A percentile compares a stretch with the other conserved stretches of the same genome.
Conservation (phyloP, 2,113 vertebrate species). For the Brachyistius frenatus region DNA sequence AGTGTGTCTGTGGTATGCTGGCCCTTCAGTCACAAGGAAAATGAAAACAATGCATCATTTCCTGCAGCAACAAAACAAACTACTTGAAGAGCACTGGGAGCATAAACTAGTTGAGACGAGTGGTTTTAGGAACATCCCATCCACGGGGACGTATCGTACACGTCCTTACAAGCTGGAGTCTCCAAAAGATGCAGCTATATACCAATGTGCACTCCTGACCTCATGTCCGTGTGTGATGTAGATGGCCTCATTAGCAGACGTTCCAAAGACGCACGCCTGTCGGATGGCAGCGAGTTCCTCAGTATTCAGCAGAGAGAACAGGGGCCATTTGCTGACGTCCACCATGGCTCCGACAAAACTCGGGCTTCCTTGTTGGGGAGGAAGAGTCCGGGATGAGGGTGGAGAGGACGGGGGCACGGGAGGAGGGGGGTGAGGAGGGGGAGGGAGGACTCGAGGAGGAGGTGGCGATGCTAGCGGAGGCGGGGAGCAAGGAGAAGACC, state of each 20-base stretch:
- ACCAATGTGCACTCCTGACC: slow-evolving; percentile 75
- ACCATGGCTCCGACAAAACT: slow-evolving; percentile 83
- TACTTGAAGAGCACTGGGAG: not conserved
- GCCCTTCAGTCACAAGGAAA: not conserved
- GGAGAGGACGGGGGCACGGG: slow-evolving; percentile 19
- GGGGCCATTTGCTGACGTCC: slow-evolving; percentile 95
- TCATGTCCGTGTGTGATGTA: slow-evolving; percentile 91
- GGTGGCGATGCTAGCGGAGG: slow-evolving; percentile 31
- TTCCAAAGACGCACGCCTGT: slow-evolving; percentile 95
- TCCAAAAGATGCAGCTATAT: too few species aligned
- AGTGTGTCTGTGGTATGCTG: too few species aligned
- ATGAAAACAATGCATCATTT: not conserved
- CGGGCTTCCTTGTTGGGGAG: slow-evolving; percentile 4
- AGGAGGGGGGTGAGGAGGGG: slow-evolving; percentile 20
- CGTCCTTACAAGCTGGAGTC: too few species aligned
- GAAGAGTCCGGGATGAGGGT: slow-evolving; percentile 23
- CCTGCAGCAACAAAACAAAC: not conserved
- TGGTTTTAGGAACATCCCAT: too few species aligned
- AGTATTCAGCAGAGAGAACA: slow-evolving; percentile 90
- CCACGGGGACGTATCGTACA: too few species aligned
- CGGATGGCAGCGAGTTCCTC: slow-evolving; percentile 88
- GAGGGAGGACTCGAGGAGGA: slow-evolving; percentile 13
- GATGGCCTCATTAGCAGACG: slow-evolving; percentile 92
- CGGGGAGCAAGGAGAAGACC: slow-evolving; percentile 37
- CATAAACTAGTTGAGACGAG: too few species aligned